phyloP scores from a whole-genome alignment of 2,113 vertebrate genomes.

The Jacana jacana region DNA sequence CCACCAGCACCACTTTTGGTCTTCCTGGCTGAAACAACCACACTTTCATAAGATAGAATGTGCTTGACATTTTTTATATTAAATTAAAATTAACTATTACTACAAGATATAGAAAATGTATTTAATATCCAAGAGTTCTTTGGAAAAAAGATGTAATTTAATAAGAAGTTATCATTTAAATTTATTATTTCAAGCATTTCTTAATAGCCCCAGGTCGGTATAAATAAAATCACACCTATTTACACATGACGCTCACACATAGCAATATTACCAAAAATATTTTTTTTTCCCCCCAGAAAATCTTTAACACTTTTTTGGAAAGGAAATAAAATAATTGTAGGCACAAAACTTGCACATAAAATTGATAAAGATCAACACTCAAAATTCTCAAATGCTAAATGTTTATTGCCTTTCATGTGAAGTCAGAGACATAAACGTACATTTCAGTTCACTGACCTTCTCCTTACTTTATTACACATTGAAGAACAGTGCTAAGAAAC shows the following conservation, averaged over 20 bases:
- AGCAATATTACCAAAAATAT: background rate
- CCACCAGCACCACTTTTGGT: too few species aligned
- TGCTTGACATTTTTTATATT: background rate
- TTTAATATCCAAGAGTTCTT: background rate
- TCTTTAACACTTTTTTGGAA: background rate
- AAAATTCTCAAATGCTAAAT: background rate
- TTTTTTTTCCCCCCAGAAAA: background rate
- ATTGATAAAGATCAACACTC: background rate
- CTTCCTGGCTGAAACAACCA: too few species aligned
- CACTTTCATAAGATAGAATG: background rate
- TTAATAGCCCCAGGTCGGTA: background rate
- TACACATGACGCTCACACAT: rapidly evolving
- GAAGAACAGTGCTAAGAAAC: background rate
- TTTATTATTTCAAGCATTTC: background rate
- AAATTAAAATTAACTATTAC: background rate
- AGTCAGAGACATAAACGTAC: background rate
- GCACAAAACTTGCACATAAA: rapidly evolving
- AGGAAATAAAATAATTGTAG: background rate
- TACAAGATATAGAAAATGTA: background rate
- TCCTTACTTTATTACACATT: background rate
- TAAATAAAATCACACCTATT: background rate
- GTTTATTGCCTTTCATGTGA: background rate
- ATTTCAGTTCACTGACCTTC: background rate
- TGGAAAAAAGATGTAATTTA: background rate
- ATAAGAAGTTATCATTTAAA: background rate